Conservation (phyloP, 2,888 invertebrate species). For the Mantis religiosa region DNA sequence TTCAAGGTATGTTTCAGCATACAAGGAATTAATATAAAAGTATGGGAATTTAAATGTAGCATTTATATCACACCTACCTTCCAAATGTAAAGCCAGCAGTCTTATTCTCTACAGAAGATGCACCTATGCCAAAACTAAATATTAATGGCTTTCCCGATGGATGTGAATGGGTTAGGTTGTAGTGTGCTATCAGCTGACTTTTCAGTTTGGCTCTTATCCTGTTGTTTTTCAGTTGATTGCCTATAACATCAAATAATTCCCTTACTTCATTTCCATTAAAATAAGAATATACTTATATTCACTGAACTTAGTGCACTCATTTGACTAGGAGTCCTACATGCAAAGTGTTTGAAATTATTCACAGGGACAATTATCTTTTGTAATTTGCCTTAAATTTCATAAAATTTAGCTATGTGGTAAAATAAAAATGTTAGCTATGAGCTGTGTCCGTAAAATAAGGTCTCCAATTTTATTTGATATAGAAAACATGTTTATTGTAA, state of each 20-base stretch:
- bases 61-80: neutral
- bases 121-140: neutral
- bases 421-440: too few relatives aligned
- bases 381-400: too few relatives aligned
- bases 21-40: too few relatives aligned
- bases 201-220: neutral
- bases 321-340: too few relatives aligned
- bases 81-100: neutral
- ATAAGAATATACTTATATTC: neutral
- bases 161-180: neutral
- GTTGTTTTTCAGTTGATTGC: neutral
- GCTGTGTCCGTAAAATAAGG: too few relatives aligned
- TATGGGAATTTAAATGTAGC: too few relatives aligned
- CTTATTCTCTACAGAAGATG: neutral
- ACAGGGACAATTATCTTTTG: too few relatives aligned
- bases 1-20: too few relatives aligned
- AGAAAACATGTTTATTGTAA: too few relatives aligned
- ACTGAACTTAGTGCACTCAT: neutral
- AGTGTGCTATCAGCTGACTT: neutral
- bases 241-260: neutral
- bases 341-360: too few relatives aligned
- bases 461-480: too few relatives aligned
- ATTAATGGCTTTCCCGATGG: neutral
- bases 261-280: neutral
- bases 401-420: too few relatives aligned